Evolutionary conservation across 1,140 invertebrate species (phyloP), one percentile per base, ranked within the genome.

Genomic region (Heterodera schachtii): DNA sequence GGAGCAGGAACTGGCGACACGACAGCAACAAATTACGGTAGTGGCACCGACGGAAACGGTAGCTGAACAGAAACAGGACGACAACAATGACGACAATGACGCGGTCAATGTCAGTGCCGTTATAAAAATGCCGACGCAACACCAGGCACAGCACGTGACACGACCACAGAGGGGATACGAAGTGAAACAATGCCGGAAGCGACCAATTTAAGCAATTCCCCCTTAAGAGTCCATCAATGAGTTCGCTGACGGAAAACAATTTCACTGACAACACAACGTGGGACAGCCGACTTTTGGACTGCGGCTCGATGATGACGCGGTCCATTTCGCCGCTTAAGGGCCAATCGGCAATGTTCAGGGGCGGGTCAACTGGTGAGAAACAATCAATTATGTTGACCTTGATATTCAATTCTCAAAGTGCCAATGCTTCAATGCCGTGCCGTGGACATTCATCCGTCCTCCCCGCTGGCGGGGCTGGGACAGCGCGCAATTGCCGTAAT

Each of bases 271-370:
- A 71, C 43, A 78, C 84, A 64, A 87, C 81, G 16, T 86, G 86
- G 86, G 86, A 87, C 41, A 85, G 85, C 52, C 74, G 85, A 43
- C 41, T 86, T 21, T 64, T 86, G 31, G 84, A 85, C 31, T 85
- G 70, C 71, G 66, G 69, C 9, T 46, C 41, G 43, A 71, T 70
- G 21, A 87, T 84, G 52, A 74, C 80, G 19, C 67, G 87, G 9
- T 87, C 86, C 11, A 49, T 81, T 49, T 87, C 86, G 19, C 87
- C 87, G 1, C 66, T 86, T 31, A 87, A 87, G 11, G 69, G 21
- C 1, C 31, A 71, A 11, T 64, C 11, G 16, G 13, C 71, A 19
- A 19, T 19, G 19, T 19, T 19, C 71, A 47, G 19, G 19, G 71
- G 8, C 2, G 9, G 13, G 16, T 19, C 16, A 4, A 19, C 46